Evolutionary conservation across 2,113 vertebrate genomes (phyloP), one percentile per base, ranked within the genome.

Genomic region (Datnioides undecimradiatus): DNA sequence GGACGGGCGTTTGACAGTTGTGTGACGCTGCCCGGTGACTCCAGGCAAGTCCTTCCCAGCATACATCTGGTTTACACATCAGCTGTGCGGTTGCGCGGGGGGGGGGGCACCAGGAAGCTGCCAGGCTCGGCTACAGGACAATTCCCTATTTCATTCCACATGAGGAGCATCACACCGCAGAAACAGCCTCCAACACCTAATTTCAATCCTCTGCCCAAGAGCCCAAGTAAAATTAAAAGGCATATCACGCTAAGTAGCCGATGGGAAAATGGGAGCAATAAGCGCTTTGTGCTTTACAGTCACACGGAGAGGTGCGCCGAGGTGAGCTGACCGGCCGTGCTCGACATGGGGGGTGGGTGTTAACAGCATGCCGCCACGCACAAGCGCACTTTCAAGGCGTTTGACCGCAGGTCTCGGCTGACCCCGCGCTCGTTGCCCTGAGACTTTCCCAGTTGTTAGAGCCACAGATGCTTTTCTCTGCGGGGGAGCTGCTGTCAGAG

Each of bases 1-100:
- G 59, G 71, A 80, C 25, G 19, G 17, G 16, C n/a, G 13, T 65
- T 81, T 84, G 83, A 88, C 89, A 87, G 83, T 58, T 67, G 79
- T 36, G 57, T 23, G 31, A 60, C 3, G 23, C 31, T 48, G 82
- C 52, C 67, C 68, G 63, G 10, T 29, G 45, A 3, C n/a, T 57
- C 21, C 34, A 64, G 33, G 29, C 19, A 54, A 73, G 43, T 41
- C 31, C n/a, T 62, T 64, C 27, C 38, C 6, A 51, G 34, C 65
- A 58, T 57, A 75, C 73, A 83, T 70, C 29, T 73, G 76, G 68
- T 34, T 66, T 45, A 67, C 73, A 55, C 33, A 62, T 59, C 80
- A 80, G 76, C 65, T 45, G 71, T 65, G 55, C 40, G 48, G 33
- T 54, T 60, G 45, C 23, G 29, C n/a, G 46, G 31, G 29, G 33